These are phyloP conservation scores for Nemurella pictetii DNA, from an alignment of 2,888 invertebrate genomes.

Conservation along the genomic window DNA sequence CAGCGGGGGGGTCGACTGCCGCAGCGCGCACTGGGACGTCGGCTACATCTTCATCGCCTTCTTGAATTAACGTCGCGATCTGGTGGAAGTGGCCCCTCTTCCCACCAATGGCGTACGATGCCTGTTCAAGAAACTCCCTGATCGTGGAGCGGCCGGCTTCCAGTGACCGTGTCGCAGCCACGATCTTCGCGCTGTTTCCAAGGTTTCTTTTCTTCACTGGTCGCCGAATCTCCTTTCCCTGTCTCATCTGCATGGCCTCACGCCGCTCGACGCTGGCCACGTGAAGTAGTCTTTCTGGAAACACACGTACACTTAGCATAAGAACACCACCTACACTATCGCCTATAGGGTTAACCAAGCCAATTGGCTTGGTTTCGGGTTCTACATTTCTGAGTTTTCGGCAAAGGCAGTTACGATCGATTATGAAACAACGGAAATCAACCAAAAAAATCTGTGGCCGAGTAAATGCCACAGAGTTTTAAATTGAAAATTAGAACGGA, in stretches of 20 bases:
- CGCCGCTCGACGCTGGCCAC: background rate
- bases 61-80: background rate
- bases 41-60: background rate
- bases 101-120: background rate
- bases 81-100: background rate
- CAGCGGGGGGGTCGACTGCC: background rate
- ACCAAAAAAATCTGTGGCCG: no score
- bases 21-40: background rate
- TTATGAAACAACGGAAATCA: no score
- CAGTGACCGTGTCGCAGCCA: background rate
- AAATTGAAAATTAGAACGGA: no score
- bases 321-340: background rate
- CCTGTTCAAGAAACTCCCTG: background rate
- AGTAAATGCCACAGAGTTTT: no score
- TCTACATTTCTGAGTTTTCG: no score
- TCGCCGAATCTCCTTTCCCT: background rate
- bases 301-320: background rate
- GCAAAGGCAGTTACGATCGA: no score
- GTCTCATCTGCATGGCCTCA: background rate
- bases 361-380: no score
- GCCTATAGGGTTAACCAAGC: no score
- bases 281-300: background rate
- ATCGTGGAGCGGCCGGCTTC: background rate
- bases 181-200: background rate
- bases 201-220: background rate